phyloP scores from a whole-genome alignment of 2,113 vertebrate genomes.

The Eurypyga helias region DNA sequence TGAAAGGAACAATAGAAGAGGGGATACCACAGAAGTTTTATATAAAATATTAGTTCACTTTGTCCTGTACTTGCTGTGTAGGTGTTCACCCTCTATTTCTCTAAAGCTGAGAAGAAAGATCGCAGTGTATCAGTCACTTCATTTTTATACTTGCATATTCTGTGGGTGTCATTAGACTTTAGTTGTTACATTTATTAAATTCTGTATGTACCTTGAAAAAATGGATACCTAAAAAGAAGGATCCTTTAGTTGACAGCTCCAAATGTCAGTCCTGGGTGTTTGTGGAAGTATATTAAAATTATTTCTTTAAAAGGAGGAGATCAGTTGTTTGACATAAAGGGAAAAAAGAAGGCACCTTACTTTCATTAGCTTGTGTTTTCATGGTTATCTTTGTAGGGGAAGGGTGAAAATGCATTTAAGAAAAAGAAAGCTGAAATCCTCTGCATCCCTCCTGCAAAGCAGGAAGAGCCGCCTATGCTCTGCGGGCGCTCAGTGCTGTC shows the following conservation, averaged over 20 bases:
- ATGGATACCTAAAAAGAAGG: background rate
- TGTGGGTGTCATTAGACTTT: background rate
- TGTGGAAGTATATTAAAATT: background rate
- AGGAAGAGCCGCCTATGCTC: background rate
- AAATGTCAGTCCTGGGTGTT: background rate
- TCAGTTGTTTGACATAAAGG: background rate
- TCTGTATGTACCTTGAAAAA: background rate
- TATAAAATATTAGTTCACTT: background rate
- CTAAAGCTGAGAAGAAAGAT: background rate
- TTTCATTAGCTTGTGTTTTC: background rate
- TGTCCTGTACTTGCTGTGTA: background rate
- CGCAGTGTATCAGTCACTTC: background rate
- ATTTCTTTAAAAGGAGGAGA: background rate
- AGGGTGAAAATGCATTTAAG: background rate
- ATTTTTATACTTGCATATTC: background rate
- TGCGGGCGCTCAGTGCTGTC: rapidly evolving
- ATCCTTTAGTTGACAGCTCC: background rate
- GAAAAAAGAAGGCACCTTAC: background rate
- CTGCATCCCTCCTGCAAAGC: background rate
- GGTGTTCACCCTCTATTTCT: background rate
- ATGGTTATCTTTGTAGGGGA: background rate
- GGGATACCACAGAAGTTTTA: background rate
- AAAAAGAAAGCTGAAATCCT: background rate
- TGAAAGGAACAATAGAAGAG: background rate
- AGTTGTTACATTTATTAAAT: background rate